Base-by-base conservation (phyloP, 53 echinoderm and acorn worm species). In the Stichopus horrens region DNA sequence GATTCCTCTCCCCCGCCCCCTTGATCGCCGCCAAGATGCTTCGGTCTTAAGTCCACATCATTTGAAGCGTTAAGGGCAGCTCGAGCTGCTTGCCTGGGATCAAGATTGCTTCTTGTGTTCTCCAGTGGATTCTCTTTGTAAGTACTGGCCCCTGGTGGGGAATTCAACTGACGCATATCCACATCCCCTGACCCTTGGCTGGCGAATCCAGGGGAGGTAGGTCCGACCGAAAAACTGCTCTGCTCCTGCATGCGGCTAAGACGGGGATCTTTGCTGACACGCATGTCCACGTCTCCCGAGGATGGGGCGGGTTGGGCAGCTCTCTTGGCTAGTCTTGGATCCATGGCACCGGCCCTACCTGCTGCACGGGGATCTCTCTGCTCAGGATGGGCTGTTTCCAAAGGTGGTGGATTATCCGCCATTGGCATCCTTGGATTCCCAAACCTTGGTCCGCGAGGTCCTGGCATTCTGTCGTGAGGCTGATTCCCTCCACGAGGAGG, bases 401-500 rank as follows among this genome's bases (percentile, higher is more conserved):
- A 22, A 54, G 75, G 83, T 56, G 88, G 23, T n/a, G 87, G 23
- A 59, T 89, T 60, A 58, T 81, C 60, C 52, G 80, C 85, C 77
- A 85, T 59, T 83, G 80, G 76, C 76, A 83, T 83, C 53, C 92
- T 76, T 8, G 92, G 86, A 86, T 90, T 89, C 9, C 66, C 77
- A n/a, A 73, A 57, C 55, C 90, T 83, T 18, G 88, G 88, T 82
- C 80, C 90, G 20, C 87, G 86, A 9, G 89, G 87, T 4, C 82
- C 87, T 52, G 90, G 93, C 74, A 87, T 90, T 53, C 91, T 82
- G 53, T 89, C 77, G 83, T 88, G 87, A 9, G 89, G 90, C 9
- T 90, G 90, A 67, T 89, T 80, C 83, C 90, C 89, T 81, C 94
- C 94, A 71, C 88, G 91, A 9, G 86, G 89, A 19, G 92, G 91